Conservation (phyloP, 2,888 invertebrate species). For the Andricus curvator region DNA sequence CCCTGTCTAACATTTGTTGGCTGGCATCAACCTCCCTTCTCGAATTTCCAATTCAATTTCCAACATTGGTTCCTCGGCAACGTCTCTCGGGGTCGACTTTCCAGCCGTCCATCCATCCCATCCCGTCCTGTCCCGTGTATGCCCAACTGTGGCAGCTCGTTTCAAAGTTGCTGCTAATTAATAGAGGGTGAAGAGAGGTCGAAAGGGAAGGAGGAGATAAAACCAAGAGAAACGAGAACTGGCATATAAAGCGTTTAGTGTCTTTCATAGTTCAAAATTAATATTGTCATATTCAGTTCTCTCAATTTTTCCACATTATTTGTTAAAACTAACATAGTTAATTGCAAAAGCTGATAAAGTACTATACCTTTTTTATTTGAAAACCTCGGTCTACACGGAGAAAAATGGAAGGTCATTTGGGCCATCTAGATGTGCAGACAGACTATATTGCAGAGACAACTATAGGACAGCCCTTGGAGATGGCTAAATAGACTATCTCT, state of each 20-base stretch:
- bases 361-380: too few relatives aligned
- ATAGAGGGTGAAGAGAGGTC: constrained; percentile 19
- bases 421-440: too few relatives aligned
- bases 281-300: background rate
- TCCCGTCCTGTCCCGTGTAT: constrained; percentile 2
- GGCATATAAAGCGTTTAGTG: background rate
- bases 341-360: too few relatives aligned
- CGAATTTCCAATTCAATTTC: constrained; percentile 38
- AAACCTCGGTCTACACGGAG: too few relatives aligned
- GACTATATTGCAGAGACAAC: too few relatives aligned
- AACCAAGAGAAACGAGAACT: background rate
- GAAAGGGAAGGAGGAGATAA: background rate
- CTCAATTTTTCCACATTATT: too few relatives aligned
- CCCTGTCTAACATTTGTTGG: too few relatives aligned
- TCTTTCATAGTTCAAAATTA: background rate
- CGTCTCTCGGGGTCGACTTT: constrained; percentile 31
- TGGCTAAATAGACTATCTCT: too few relatives aligned
- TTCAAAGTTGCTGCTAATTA: constrained; percentile 33
- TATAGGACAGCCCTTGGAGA: too few relatives aligned
- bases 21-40: background rate
- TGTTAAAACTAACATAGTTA: too few relatives aligned
- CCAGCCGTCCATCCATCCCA: constrained; percentile 30
- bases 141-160: constrained; percentile 39
- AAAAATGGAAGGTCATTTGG: too few relatives aligned
- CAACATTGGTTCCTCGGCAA: constrained; percentile 10